These are phyloP conservation scores for Ictalurus furcatus DNA, from an alignment of 2,113 vertebrate species.

Conservation along the genomic window DNA sequence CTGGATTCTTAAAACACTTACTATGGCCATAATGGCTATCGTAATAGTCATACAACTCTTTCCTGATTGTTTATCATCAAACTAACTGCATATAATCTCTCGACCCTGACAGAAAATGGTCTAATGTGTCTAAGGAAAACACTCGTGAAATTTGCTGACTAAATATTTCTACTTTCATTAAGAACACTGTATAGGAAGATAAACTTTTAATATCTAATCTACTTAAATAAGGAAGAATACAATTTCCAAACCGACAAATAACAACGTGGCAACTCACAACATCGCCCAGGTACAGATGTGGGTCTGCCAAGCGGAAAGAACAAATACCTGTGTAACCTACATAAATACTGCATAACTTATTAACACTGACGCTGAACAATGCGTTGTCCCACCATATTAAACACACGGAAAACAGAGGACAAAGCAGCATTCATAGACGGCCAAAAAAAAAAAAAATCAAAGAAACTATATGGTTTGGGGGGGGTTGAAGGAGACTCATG, in stretches of 20 bases:
- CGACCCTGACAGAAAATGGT: background rate
- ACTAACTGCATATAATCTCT: background rate
- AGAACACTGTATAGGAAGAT: background rate
- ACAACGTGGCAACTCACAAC: background rate
- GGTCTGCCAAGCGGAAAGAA: conserved; percentile 7
- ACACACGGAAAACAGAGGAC: background rate
- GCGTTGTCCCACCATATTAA: background rate
- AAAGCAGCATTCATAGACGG: background rate
- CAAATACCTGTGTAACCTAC: background rate
- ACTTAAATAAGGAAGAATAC: background rate
- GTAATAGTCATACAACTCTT: background rate
- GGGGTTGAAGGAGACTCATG: background rate
- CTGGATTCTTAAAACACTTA: background rate
- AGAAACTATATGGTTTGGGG: conserved; percentile 10
- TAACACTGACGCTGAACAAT: background rate
- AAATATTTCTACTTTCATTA: background rate
- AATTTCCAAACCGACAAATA: background rate
- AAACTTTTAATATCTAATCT: background rate
- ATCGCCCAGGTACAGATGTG: background rate
- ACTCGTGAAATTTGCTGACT: background rate
- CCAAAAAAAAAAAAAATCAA: background rate
- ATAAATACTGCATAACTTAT: conserved; percentile 4
- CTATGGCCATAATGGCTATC: background rate
- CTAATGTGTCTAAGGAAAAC: background rate
- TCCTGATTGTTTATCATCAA: background rate